phyloP scores from a whole-genome alignment of 2,113 vertebrate species.

The Hyaena hyaena region DNA sequence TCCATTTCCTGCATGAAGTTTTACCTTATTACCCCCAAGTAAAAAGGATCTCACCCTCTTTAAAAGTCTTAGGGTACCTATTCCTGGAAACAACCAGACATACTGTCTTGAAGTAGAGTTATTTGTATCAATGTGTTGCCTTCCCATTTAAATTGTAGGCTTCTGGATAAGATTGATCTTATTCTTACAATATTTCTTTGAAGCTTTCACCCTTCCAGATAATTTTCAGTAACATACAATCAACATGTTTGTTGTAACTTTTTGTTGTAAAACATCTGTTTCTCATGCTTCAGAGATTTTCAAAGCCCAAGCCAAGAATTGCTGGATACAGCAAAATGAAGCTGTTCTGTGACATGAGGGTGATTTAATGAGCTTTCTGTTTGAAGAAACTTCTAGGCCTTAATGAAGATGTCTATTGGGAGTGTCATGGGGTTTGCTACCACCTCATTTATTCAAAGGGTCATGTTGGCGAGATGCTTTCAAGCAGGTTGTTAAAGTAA shows the following conservation, averaged over 20 bases:
- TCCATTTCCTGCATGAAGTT: not conserved
- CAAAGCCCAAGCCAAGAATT: slow-evolving; percentile 45
- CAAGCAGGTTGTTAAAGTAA: slow-evolving; percentile 17
- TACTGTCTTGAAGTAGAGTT: not conserved
- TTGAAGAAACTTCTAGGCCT: slow-evolving; percentile 30
- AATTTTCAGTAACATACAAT: slow-evolving; percentile 29
- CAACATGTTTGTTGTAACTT: slow-evolving; percentile 42
- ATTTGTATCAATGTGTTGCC: not conserved
- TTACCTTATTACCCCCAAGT: not conserved
- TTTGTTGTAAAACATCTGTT: slow-evolving; percentile 62
- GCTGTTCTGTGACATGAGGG: not conserved
- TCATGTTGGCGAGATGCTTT: slow-evolving; percentile 42
- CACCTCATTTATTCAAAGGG: slow-evolving; percentile 43
- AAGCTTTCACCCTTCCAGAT: slow-evolving; percentile 22
- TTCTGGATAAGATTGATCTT: not conserved
- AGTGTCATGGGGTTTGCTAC: slow-evolving; percentile 7
- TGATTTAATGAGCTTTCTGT: slow-evolving; percentile 63
- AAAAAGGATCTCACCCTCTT: not conserved
- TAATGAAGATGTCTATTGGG: slow-evolving; percentile 29
- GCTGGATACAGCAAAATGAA: not conserved
- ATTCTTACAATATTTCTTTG: not conserved
- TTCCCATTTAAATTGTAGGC: not conserved
- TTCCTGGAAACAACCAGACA: not conserved
- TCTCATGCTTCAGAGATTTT: slow-evolving; percentile 58
- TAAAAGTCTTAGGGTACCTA: not conserved